Evolutionary conservation across 2,797 vertebrate species (phyloP).

Genomic region (Xiphophorus birchmanni): DNA sequence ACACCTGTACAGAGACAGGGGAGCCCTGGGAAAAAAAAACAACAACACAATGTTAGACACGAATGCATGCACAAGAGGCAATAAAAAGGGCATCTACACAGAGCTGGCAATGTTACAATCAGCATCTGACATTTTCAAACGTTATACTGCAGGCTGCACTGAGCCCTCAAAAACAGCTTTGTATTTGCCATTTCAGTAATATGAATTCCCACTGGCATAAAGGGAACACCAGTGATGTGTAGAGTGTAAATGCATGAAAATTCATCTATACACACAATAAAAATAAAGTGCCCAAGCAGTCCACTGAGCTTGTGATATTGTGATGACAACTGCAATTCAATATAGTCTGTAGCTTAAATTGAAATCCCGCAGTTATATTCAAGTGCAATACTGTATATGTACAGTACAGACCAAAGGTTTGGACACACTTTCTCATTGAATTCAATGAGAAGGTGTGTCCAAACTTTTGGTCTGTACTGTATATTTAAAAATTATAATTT

Average conservation of each 20-base stretch:
- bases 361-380: background rate
- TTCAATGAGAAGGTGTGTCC: too few relatives aligned
- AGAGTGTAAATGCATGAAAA: background rate
- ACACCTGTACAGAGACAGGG: conserved; percentile 93
- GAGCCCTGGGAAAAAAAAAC: conserved; percentile 72
- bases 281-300: background rate
- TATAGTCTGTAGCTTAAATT: background rate
- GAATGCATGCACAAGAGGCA: background rate
- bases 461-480: too few relatives aligned
- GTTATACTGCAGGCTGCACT: background rate
- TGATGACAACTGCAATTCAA: background rate
- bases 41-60: background rate
- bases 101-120: background rate
- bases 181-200: background rate
- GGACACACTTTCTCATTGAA: too few relatives aligned
- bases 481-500: too few relatives aligned
- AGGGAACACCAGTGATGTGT: background rate
- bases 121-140: background rate
- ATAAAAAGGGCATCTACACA: background rate
- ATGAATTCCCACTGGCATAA: background rate
- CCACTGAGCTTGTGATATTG: background rate
- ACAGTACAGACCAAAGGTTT: too few relatives aligned
- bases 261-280: background rate
- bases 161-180: background rate
- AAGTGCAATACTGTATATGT: too few relatives aligned